A percentile compares a stretch with the other conserved stretches of the same genome.
Evolutionary conservation across 2,888 invertebrate species (phyloP).

Genomic region (Minunthozetes semirufus): DNA sequence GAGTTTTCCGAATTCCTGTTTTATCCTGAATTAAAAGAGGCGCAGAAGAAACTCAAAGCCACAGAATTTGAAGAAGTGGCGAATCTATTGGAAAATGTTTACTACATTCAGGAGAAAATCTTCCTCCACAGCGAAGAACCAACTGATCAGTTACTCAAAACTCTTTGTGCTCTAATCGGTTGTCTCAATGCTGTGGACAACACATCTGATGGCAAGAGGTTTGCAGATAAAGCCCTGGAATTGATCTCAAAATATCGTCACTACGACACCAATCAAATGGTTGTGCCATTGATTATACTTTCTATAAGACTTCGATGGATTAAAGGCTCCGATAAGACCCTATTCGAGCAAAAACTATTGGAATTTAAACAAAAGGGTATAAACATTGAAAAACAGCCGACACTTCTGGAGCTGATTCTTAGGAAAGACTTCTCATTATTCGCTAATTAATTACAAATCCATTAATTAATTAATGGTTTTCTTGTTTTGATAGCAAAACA

Average conservation of each 20-base stretch:
- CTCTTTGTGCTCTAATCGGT: constrained; percentile 47
- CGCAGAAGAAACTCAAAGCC: constrained; percentile 44
- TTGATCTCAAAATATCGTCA: constrained; percentile 34
- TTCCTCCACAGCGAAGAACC: constrained; percentile 43
- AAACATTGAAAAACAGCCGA: constrained; percentile 42
- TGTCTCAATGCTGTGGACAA: constrained; percentile 45
- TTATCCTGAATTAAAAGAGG: constrained; percentile 45
- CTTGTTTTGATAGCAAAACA: not conserved
- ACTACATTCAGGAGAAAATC: constrained; percentile 47
- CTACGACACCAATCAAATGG: constrained; percentile 44
- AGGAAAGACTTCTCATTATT: constrained; percentile 40
- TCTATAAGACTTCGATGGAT: constrained; percentile 48
- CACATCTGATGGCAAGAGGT: constrained; percentile 45
- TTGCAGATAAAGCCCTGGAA: constrained; percentile 45
- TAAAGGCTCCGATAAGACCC: constrained; percentile 47
- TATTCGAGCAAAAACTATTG: constrained; percentile 45
- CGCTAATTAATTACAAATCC: not conserved
- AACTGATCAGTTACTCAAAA: constrained; percentile 44
- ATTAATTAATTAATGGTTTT: not conserved
- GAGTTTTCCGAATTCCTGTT: constrained; percentile 48
- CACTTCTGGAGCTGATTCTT: constrained; percentile 43
- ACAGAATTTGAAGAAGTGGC: constrained; percentile 46
- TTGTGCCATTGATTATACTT: constrained; percentile 46
- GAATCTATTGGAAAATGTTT: constrained; percentile 46
- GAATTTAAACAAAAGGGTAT: constrained; percentile 42